Evolutionary conservation across 2,888 invertebrate species (phyloP).

Genomic region (Lagria hirta): DNA sequence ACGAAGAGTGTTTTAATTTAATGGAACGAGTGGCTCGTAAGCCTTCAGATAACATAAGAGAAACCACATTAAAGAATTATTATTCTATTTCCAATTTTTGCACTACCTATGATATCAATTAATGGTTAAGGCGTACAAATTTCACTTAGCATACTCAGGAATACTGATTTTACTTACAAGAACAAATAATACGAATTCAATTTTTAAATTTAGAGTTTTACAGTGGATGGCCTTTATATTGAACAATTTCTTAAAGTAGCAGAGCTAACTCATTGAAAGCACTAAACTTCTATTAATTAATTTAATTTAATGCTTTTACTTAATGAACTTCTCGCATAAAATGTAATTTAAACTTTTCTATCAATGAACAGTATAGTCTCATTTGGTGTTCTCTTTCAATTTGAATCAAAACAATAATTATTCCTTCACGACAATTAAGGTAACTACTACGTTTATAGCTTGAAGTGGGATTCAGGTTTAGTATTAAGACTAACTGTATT

Average conservation of each 20-base stretch:
- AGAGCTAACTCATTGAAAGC: constrained; percentile 26
- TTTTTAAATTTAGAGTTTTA: too few species aligned
- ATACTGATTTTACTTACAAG: too few species aligned
- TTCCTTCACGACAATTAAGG: constrained; percentile 17
- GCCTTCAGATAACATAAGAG: too few species aligned
- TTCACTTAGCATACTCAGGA: too few species aligned
- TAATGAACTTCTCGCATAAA: constrained; percentile 29
- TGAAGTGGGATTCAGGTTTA: constrained; percentile 15
- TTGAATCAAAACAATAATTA: constrained; percentile 14
- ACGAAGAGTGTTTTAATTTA: too few species aligned
- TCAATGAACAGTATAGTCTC: constrained; percentile 16
- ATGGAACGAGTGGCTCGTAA: too few species aligned
- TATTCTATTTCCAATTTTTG: too few species aligned
- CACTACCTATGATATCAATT: too few species aligned
- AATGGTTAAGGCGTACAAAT: too few species aligned
- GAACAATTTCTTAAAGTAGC: constrained; percentile 18
- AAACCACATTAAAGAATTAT: too few species aligned
- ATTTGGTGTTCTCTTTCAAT: constrained; percentile 11
- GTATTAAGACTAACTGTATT: too few species aligned
- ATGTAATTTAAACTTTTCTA: constrained; percentile 29
- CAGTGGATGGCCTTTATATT: not conserved
- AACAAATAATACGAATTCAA: too few species aligned
- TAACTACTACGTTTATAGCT: constrained; percentile 10
- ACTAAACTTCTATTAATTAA: constrained; percentile 27
- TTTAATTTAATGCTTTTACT: constrained; percentile 28